Evolutionary conservation across 1,140 invertebrate species (phyloP).

Genomic region (Matsumurasca onukii): DNA sequence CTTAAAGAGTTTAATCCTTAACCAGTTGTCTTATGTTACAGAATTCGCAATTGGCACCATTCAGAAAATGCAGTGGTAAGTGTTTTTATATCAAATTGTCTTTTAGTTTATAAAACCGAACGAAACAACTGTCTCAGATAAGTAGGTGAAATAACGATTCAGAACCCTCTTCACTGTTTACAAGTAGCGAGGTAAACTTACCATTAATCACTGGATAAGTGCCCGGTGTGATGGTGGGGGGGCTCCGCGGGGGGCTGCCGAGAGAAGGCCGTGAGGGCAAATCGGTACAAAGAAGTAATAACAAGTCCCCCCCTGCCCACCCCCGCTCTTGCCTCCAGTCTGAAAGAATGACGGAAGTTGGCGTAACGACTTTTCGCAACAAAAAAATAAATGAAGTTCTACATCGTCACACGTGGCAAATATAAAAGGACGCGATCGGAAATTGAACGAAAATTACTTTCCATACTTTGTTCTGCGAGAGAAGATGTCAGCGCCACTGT

Average conservation of each 20-base stretch:
- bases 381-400: constrained; percentile 29
- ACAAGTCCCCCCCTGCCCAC: not conserved
- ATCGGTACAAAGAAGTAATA: constrained; percentile 19
- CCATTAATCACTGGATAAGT: constrained; percentile 16
- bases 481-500: constrained; percentile 5
- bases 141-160: no score
- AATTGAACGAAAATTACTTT: constrained; percentile 30
- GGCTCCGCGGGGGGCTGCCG: not conserved
- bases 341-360: constrained; percentile 29
- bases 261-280: not conserved
- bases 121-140: no score
- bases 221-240: not conserved
- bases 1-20: no score
- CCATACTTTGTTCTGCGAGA: constrained; percentile 22
- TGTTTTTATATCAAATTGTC: no score
- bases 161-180: no score
- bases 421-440: constrained; percentile 28
- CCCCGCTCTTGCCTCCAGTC: not conserved
- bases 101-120: no score
- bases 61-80: no score
- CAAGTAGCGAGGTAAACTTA: not conserved
- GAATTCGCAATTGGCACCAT: no score
- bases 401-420: constrained; percentile 26
- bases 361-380: constrained; percentile 26
- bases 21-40: no score